Evolutionary conservation across 2,113 vertebrate genomes (phyloP), one percentile per base, ranked within the genome.

Genomic region (human): DNA sequence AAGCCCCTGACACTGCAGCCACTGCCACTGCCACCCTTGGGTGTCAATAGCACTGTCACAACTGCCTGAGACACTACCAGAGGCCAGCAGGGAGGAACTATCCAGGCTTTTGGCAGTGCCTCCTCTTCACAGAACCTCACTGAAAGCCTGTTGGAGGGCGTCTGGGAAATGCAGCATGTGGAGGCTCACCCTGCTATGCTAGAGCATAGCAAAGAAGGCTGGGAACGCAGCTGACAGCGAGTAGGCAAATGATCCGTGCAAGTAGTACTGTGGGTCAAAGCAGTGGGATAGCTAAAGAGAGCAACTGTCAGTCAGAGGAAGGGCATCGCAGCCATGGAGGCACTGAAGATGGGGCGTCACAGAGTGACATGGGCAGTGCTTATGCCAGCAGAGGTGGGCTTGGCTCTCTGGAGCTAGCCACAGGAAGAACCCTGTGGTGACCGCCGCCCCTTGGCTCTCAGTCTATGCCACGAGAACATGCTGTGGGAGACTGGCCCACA

Each of bases 311-410:
- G 3, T 64, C 30, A 10, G 79, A 66, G 16, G 48, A 55, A 1
- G 20, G 50, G 23, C 23, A 8, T 57, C 2, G 12, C 8, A 43
- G 72, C 64, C 64, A 4, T 0, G 27, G 45, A 57, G 35, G 6
- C 35, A 16, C 18, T 0, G 0, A 7, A 13, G n/a, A 45, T 10
- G 73, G 64, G 57, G 12, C 22, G 32, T 30, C 3, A 0, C 1
- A 35, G 45, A 10, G 12, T 3, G 43, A 30, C 13, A 3, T 1
- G 57, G 70, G 23, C 2, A 6, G 13, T 30, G 14, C 43, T 57
- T 2, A 1, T 4, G 20, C 11, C 5, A 3, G 43, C n/a, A 35
- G 25, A 35, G 18, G 14, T 30, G 6, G 9, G 17, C 32, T 20
- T 35, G 52, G 52, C 57, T n/a, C 30, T 30, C 30, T 40, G 52